Base-by-base conservation (phyloP, 1,140 invertebrate genomes). In the Centruroides sculpturatus region DNA sequence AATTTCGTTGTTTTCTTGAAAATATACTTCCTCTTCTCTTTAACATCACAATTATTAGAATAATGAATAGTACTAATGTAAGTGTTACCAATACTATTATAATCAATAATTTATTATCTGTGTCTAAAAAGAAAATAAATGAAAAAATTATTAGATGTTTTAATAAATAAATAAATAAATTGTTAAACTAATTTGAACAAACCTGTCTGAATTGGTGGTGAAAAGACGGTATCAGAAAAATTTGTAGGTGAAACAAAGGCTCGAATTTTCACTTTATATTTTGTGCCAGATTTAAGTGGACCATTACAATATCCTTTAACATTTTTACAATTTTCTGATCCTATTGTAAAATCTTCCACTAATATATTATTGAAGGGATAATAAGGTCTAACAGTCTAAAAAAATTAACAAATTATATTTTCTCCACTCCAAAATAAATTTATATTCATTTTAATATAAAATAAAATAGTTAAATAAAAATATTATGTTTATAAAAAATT, bases 161-260 rank as follows among this genome's bases (percentile, higher is more conserved):
- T 55, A 34, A 7, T 41, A 41, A 41, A 41, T 41, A 4, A 4
- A 41, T n/a, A n/a, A n/a, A n/a, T n/a, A 41, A 41, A 41, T 3
- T 41, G 8, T 41, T 41, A 41, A 6, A 41, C 8, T 8, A 23
- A 41, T 41, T 6, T 41, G 5, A 35, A 9, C 13, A 5, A 47
- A 64, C 63, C 63, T 59, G 89, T 93, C 73, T 82, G 81, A 66
- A 94, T 87, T 1, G 85, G 80, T 66, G 86, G 84, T 71, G 88
- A 91, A 74, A 91, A 96, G 61, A 81, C 83, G 1, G 92, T 96
- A 69, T 97, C 93, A 8, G 86, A 89, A 71, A 89, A 95, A 74
- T 93, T 93, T 71, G 93, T 89, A 9, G 83, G 81, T 3, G 85
- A 85, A 36, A 92, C 95, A 72, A 91, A 96, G 5, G 92, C 93